Percentiles rank a stretch among this genome's conserved stretches.
These are phyloP conservation scores for Pleuronectes platessa DNA, from an alignment of 2,113 vertebrate species.

Conservation along the genomic window DNA sequence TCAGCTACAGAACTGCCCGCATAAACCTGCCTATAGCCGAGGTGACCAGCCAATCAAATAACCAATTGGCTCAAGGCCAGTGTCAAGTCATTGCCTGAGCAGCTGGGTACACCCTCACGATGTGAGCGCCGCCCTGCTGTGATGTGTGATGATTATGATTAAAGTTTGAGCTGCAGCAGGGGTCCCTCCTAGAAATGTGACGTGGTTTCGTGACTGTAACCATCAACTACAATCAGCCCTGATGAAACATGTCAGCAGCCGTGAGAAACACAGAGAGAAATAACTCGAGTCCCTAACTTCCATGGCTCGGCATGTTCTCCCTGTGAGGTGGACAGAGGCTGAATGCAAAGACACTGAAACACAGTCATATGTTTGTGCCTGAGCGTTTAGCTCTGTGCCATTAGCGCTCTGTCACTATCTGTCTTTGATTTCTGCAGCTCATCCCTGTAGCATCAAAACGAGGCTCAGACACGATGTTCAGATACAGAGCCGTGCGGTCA, in stretches of 20 bases:
- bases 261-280: background rate
- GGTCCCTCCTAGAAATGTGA: background rate
- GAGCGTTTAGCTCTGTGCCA: constrained; percentile 28
- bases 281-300: constrained; percentile 43
- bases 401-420: constrained; percentile 56
- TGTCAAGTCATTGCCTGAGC: constrained; percentile 50
- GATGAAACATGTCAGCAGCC: background rate
- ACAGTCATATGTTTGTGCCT: constrained; percentile 17
- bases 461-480: background rate
- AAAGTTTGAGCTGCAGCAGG: constrained; percentile 48
- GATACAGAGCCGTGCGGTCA: background rate
- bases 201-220: background rate
- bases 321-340: background rate
- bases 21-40: constrained; percentile 46
- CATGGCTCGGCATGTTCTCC: constrained; percentile 8
- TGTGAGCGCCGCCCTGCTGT: background rate
- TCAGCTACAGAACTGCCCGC: constrained; percentile 50
- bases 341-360: background rate
- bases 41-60: constrained; percentile 67
- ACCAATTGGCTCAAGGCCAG: constrained; percentile 53
- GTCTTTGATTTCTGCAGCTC: constrained; percentile 51
- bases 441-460: constrained; percentile 2
- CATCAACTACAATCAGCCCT: background rate
- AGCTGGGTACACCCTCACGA: background rate
- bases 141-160: constrained; percentile 6